These are phyloP conservation scores for Enteromius thamalakanensis DNA, from an alignment of 2,797 vertebrate genomes.

Conservation along the genomic window DNA sequence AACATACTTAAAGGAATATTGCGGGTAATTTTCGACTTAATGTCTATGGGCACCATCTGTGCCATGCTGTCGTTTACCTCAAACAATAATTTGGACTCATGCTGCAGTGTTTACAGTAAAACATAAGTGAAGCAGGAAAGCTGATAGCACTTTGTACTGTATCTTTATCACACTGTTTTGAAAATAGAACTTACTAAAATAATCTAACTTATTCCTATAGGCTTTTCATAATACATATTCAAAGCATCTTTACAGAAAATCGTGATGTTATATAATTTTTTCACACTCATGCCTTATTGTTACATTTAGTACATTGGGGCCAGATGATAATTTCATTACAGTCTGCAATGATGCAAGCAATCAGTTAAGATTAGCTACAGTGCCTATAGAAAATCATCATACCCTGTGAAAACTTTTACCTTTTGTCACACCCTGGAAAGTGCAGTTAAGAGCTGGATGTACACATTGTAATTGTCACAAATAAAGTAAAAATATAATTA, in stretches of 20 bases:
- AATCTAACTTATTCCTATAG: background rate
- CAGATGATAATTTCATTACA: background rate
- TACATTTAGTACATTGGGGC: background rate
- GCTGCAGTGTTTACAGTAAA: background rate
- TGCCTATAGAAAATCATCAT: too few relatives aligned
- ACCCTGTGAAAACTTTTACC: too few relatives aligned
- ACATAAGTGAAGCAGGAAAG: background rate
- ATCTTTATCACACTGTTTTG: background rate
- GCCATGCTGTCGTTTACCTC: background rate
- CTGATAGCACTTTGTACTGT: background rate
- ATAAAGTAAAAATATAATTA: too few relatives aligned
- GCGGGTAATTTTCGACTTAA: background rate
- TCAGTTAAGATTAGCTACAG: background rate
- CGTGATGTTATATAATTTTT: background rate
- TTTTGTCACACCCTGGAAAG: too few relatives aligned
- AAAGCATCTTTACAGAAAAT: background rate
- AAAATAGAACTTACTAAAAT: background rate
- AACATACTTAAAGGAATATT: constrained; percentile 38
- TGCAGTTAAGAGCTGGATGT: too few relatives aligned
- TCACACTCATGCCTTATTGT: background rate
- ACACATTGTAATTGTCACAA: too few relatives aligned
- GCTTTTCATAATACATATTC: background rate
- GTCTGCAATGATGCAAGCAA: background rate
- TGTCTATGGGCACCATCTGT: background rate
- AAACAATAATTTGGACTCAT: background rate